Evolutionary conservation across 2,797 vertebrate genomes (phyloP).

Genomic region (Acrossocheilus fasciatus): DNA sequence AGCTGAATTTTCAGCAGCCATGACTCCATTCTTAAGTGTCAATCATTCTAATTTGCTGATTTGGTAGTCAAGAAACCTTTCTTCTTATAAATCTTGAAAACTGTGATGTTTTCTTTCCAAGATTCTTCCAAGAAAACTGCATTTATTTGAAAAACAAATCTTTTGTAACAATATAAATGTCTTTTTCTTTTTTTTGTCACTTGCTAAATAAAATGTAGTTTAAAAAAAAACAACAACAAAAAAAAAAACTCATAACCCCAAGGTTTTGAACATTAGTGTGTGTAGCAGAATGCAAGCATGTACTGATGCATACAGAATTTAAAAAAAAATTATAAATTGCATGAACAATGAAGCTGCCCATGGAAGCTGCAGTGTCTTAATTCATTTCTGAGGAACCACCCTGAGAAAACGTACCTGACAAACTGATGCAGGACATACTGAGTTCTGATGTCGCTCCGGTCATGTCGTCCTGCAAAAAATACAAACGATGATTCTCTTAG

Average conservation of each 20-base stretch:
- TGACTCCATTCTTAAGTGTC: not conserved
- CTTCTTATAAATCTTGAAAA: not conserved
- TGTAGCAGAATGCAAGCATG: not conserved
- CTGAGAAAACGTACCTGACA: constrained; percentile 77
- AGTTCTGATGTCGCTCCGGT: constrained; percentile 76
- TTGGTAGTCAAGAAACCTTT: not conserved
- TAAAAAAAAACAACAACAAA: too few species aligned
- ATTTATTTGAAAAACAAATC: too few species aligned
- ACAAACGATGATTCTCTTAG: constrained; percentile 2
- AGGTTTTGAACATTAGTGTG: not conserved
- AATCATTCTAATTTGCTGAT: not conserved
- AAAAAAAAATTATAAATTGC: not conserved
- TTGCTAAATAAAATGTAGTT: too few species aligned
- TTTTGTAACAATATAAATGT: too few species aligned
- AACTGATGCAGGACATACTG: constrained; percentile 83
- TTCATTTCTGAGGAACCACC: not conserved
- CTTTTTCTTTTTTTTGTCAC: too few species aligned
- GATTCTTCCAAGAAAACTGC: too few species aligned
- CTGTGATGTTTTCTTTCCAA: too few species aligned
- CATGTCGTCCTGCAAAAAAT: constrained; percentile 74
- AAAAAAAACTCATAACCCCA: not conserved
- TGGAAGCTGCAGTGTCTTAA: not conserved
- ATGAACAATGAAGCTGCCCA: not conserved
- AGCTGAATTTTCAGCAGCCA: not conserved
- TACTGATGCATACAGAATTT: not conserved